phyloP scores from a whole-genome alignment of 2,113 vertebrate genomes.

The Vicugna pacos region DNA sequence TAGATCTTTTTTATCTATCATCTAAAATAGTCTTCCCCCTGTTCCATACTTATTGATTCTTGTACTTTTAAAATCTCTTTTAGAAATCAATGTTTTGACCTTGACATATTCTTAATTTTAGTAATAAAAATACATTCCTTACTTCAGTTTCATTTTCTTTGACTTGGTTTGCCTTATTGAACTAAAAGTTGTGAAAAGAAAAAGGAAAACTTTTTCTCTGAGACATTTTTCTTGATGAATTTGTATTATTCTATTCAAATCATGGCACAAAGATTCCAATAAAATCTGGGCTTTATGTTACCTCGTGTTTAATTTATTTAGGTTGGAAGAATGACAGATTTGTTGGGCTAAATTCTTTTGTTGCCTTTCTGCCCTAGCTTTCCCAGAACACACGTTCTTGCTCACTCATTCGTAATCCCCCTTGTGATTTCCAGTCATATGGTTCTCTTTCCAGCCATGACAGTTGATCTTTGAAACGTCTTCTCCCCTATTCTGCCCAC shows the following conservation, averaged over 20 bases:
- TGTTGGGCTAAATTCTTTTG: background rate
- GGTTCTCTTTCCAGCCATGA: background rate
- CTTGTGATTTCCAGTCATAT: background rate
- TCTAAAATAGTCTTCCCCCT: constrained; percentile 55
- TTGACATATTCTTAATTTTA: constrained; percentile 67
- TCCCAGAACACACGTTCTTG: background rate
- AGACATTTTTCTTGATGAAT: background rate
- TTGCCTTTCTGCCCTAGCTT: background rate
- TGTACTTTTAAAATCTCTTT: constrained; percentile 45
- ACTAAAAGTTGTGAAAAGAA: background rate
- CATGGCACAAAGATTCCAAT: background rate
- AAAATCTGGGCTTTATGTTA: background rate
- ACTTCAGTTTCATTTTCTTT: constrained; percentile 4
- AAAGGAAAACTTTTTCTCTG: background rate
- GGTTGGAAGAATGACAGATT: background rate
- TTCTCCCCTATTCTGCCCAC: background rate
- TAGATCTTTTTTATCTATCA: constrained; percentile 52
- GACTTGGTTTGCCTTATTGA: background rate
- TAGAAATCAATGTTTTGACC: constrained; percentile 57
- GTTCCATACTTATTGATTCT: constrained; percentile 54
- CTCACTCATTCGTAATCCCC: background rate
- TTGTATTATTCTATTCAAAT: constrained; percentile 31
- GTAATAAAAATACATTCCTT: constrained; percentile 48
- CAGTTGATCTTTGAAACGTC: background rate
- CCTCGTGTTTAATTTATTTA: background rate